Conservation (phyloP, 2,888 invertebrate species). For the Leucophenga maculata region DNA sequence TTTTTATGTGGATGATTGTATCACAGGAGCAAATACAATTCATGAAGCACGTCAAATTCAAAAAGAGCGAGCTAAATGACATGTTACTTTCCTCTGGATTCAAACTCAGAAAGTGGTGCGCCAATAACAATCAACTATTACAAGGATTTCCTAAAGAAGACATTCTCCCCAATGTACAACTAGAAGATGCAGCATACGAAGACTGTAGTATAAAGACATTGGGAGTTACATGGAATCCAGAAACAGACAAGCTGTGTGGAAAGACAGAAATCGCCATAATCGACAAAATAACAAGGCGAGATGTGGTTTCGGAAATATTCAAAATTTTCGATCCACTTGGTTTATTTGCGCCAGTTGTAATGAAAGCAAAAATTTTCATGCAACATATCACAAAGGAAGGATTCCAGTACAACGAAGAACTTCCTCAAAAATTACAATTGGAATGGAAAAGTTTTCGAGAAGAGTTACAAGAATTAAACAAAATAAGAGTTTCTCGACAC, state of each 20-base stretch:
- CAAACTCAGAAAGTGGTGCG: background rate
- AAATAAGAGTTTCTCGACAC: background rate
- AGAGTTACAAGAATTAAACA: background rate
- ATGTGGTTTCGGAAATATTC: too few relatives aligned
- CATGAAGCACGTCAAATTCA: too few relatives aligned
- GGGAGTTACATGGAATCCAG: background rate
- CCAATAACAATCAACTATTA: too few relatives aligned
- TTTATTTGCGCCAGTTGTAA: background rate
- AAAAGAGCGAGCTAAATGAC: background rate
- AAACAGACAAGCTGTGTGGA: too few relatives aligned
- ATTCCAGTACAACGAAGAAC: background rate
- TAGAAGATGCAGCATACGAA: background rate
- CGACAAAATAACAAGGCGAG: too few relatives aligned
- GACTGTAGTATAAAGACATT: background rate
- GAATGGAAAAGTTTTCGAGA: background rate
- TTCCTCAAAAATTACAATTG: background rate
- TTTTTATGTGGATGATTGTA: background rate
- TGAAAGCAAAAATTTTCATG: background rate
- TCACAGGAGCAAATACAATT: background rate
- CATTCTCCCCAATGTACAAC: background rate
- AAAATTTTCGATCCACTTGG: too few relatives aligned
- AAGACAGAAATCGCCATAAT: too few relatives aligned
- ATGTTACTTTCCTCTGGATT: background rate
- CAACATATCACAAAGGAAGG: background rate
- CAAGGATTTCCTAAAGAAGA: background rate